Base-by-base conservation (phyloP, 2,888 invertebrate genomes). In the Agrilus biguttatus region DNA sequence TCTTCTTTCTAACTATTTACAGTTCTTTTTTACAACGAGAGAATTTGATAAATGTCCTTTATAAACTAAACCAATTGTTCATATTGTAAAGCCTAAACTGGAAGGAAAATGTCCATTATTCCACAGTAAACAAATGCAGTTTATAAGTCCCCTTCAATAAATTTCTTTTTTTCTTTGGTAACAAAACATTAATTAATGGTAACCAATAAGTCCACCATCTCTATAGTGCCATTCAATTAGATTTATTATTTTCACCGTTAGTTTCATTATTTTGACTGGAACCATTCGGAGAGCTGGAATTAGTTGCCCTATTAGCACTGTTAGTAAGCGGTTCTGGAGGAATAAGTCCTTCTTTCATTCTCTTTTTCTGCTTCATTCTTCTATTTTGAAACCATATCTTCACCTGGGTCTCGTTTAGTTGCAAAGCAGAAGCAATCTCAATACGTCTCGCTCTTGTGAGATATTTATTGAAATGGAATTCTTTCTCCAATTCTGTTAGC, bases 301-400 rank as follows among this genome's bases (percentile, higher is more conserved):
- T 55, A 45, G 58, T 57, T 47, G 57, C 55, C 43, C 59, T 55
- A 54, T 46, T 49, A 36, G 50, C 39, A 41, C 51, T 52, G 46
- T 47, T 57, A 40, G 51, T 61, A 33, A 72, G 60, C 14, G 71
- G 66, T 51, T 80, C 80, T 36, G 74, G 69, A 23, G 56, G 58
- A 49, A 87, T 80, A 7, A 90, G 70, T 0, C 91, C 91, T 59
- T 95, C 93, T 70, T 95, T 95, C 74, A 92, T 88, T 49, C 93
- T 74, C 63, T 96, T 95, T 74, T 95, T 95, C 63, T 93, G 93
- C 66, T 97, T 97, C 96, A 97, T 97, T 55, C 97, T 74, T 53
- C 97, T 74, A 64, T 97, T 97, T 67, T 98, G 97, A 65, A 97
- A 97, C 96, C 96, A 96, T 54, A 96, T 95, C 69, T 95, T 93